Conservation (phyloP, 2,888 invertebrate genomes). For the Apamea epomidion region DNA sequence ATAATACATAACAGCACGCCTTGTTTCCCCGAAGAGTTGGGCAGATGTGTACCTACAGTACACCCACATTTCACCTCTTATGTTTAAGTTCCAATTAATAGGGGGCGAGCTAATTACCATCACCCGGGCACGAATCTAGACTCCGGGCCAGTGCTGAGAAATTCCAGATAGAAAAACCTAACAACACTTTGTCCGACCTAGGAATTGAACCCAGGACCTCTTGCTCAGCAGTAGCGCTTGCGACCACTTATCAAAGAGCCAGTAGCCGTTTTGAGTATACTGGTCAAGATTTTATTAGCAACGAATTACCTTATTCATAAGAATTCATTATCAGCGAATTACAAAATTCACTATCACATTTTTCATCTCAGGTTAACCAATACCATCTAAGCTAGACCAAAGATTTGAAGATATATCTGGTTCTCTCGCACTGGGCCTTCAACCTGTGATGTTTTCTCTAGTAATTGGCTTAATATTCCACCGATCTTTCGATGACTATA, state of each 20-base stretch:
- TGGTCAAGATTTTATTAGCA: background rate
- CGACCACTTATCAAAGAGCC: background rate
- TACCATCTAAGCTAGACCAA: background rate
- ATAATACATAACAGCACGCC: background rate
- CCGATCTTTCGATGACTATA: background rate
- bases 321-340: background rate
- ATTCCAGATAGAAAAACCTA: too few species aligned
- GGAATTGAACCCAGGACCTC: background rate
- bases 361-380: background rate
- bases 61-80: background rate
- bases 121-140: background rate
- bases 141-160: background rate
- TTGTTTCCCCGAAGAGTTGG: background rate
- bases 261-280: constrained; percentile 2
- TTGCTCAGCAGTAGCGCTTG: background rate
- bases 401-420: background rate
- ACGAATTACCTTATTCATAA: background rate
- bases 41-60: background rate
- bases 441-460: background rate
- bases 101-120: background rate
- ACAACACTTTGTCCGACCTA: background rate
- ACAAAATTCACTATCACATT: too few species aligned
- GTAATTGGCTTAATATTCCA: background rate
- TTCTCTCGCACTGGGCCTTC: too few species aligned
- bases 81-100: background rate